Conservation (phyloP, 2,888 invertebrate genomes). For the Iselma pallidipennis region DNA sequence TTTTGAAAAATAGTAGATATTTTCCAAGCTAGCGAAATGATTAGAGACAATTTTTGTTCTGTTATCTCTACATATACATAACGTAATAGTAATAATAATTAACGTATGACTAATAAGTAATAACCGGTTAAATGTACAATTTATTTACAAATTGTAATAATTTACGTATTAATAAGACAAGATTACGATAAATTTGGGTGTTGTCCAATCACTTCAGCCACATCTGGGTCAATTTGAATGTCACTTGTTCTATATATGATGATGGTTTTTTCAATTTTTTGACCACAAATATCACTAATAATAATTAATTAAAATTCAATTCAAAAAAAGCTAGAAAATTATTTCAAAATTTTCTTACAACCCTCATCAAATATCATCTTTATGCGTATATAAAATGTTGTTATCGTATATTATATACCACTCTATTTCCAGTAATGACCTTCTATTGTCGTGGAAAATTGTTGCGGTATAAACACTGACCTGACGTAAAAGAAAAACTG, state of each 20-base stretch:
- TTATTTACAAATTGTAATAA: background rate
- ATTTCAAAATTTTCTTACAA: too few species aligned
- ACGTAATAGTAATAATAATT: too few species aligned
- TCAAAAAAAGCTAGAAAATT: too few species aligned
- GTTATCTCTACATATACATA: too few species aligned
- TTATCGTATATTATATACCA: too few species aligned
- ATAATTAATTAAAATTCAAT: too few species aligned
- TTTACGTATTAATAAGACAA: background rate
- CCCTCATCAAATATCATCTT: too few species aligned
- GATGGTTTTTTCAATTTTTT: background rate
- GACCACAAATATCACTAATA: conserved; percentile 8
- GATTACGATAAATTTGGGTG: background rate
- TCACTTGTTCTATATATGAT: background rate
- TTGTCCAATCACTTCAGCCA: background rate
- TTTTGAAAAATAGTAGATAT: too few species aligned
- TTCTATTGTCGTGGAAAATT: background rate
- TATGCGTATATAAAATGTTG: too few species aligned
- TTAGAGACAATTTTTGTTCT: too few species aligned
- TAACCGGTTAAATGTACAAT: background rate
- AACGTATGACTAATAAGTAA: background rate
- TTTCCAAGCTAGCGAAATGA: too few species aligned
- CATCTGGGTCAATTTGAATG: background rate
- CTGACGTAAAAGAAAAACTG: conserved; percentile 7
- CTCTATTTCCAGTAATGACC: too few species aligned
- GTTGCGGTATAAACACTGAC: background rate